phyloP scores from a whole-genome alignment of 2,113 vertebrate species.

The Lepus europaeus region DNA sequence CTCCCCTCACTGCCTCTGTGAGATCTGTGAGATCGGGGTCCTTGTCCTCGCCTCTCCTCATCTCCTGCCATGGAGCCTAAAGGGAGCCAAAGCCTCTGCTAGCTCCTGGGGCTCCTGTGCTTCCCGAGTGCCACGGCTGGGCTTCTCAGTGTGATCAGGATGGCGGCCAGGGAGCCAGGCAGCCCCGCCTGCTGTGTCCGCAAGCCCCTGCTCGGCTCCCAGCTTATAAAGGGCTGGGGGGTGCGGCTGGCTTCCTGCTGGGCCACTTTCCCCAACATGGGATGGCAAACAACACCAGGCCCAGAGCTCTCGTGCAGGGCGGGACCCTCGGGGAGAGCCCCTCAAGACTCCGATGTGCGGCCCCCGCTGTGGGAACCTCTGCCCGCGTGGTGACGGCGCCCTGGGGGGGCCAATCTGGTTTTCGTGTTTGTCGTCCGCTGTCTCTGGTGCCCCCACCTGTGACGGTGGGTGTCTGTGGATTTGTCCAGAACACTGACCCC shows the following conservation, averaged over 20 bases:
- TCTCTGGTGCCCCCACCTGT: not conserved
- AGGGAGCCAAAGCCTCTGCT: not conserved
- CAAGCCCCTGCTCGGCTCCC: no score
- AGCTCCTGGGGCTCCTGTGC: not conserved
- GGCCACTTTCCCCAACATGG: not conserved
- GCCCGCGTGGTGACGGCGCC: not conserved
- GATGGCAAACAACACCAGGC: not conserved
- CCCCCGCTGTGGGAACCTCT: not conserved
- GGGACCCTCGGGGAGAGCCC: not conserved
- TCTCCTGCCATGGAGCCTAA: not conserved
- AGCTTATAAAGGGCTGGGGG: no score
- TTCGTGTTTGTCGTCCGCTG: conserved; percentile 46
- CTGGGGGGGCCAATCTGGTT: conserved; percentile 37
- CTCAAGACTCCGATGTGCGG: not conserved
- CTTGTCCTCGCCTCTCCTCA: no score
- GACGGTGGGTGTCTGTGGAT: no score
- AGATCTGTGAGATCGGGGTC: no score
- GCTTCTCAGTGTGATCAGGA: no score
- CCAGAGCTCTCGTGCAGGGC: fast-evolving
- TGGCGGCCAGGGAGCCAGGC: no score
- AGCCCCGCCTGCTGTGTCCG: no score
- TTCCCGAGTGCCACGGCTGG: no score
- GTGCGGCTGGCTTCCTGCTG: no score
- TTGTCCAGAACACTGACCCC: not conserved
- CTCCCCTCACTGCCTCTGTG: no score